Conservation (phyloP, 2,888 invertebrate genomes). For the Orchesellides sinensis region DNA sequence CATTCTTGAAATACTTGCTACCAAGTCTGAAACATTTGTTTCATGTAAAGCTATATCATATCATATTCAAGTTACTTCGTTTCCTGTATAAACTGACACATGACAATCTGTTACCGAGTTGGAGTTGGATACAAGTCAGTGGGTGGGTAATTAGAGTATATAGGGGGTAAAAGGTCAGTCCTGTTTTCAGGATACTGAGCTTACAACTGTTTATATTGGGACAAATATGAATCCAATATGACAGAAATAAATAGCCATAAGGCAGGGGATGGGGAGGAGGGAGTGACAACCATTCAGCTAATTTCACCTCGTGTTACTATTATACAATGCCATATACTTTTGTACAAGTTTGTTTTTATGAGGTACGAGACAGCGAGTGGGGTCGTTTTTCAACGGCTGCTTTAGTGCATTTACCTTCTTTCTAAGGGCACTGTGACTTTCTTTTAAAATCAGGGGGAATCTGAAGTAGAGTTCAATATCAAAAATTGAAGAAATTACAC, state of each 20-base stretch:
- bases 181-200: constrained; percentile 1
- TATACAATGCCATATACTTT: neutral
- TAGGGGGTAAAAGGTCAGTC: neutral
- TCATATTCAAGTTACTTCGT: neutral
- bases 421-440: constrained; percentile 25
- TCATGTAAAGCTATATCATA: constrained; percentile 49
- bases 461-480: constrained; percentile 41
- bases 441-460: constrained; percentile 12
- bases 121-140: neutral
- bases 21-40: constrained; percentile 35
- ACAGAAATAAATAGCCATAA: neutral
- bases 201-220: neutral
- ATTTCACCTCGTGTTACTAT: neutral
- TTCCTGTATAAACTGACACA: neutral
- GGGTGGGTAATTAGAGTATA: neutral
- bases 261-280: neutral
- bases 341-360: constrained; percentile 4
- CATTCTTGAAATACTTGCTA: constrained; percentile 34
- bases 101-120: neutral
- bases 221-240: constrained; percentile 11
- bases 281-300: too few species aligned
- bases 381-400: neutral
- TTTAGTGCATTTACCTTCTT: neutral
- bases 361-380: constrained; percentile 4
- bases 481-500: constrained; percentile 31